A percentile compares a stretch with the other conserved stretches of the same genome.
phyloP scores from a whole-genome alignment of 30 jellyfish, hydroid and myxozoan species.

The Aurelia aurita complex sp. Pacific region DNA sequence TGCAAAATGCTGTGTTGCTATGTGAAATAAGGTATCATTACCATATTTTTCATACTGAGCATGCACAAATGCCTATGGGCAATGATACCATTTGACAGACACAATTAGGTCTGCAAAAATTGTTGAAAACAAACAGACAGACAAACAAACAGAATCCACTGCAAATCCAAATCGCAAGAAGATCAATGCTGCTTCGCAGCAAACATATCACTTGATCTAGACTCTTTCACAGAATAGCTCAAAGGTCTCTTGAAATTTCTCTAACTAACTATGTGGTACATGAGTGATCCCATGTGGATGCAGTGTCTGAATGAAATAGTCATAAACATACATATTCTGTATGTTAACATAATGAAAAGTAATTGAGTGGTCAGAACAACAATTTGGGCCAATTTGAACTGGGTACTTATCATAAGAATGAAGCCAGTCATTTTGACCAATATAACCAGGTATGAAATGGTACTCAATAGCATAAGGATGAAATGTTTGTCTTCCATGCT shows the following conservation, averaged over 20 bases:
- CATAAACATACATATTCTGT: slow-evolving; percentile 83
- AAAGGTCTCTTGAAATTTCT: neutral
- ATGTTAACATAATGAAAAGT: slow-evolving; percentile 89
- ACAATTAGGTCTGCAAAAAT: too few species aligned
- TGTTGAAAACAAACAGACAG: too few species aligned
- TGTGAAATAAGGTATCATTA: too few species aligned
- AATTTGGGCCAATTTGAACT: slow-evolving; percentile 83
- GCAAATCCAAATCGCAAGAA: too few species aligned
- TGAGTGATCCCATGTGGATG: slow-evolving; percentile 82
- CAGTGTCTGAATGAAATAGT: slow-evolving; percentile 78
- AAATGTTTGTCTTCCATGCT: slow-evolving; percentile 81
- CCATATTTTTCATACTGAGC: too few species aligned
- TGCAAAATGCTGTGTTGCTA: too few species aligned
- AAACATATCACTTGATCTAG: too few species aligned
- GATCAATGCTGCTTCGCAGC: too few species aligned
- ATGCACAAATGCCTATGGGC: too few species aligned
- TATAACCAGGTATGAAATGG: slow-evolving; percentile 81
- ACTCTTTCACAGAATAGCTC: neutral
- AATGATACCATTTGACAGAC: too few species aligned
- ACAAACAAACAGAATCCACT: too few species aligned
- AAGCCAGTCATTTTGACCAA: slow-evolving; percentile 83
- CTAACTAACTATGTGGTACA: slow-evolving; percentile 12
- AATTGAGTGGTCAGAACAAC: slow-evolving; percentile 95
- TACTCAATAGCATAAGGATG: slow-evolving; percentile 89
- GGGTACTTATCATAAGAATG: slow-evolving; percentile 85